These are phyloP conservation scores for Leptoclinus maculatus DNA, from an alignment of 2,797 vertebrate species.

Conservation along the genomic window DNA sequence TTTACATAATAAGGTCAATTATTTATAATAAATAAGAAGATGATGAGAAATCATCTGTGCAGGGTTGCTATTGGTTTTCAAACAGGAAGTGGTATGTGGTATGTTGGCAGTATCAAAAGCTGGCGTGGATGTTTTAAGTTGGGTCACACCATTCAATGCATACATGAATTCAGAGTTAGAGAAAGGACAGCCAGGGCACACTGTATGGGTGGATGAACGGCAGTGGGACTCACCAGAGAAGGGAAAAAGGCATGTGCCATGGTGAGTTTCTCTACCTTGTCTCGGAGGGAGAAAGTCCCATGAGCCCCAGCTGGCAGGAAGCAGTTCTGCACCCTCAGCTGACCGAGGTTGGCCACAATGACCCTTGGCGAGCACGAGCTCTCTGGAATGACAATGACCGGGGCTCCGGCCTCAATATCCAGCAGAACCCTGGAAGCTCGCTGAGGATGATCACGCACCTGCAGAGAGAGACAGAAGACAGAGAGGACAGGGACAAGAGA, in stretches of 20 bases:
- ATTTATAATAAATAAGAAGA: neutral
- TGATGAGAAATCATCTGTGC: neutral
- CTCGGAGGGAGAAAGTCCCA: conserved; percentile 92
- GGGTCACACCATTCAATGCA: conserved; percentile 34
- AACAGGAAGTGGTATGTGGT: neutral
- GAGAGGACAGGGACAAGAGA: neutral
- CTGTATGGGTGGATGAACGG: neutral
- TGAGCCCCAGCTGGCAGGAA: conserved; percentile 89
- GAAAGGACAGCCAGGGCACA: neutral
- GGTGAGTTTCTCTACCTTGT: conserved; percentile 93
- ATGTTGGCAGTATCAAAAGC: neutral
- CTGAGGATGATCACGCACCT: conserved; percentile 95
- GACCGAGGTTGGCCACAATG: conserved; percentile 96
- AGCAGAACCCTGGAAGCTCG: conserved; percentile 90
- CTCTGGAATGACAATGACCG: conserved; percentile 96
- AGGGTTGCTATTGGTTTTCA: neutral
- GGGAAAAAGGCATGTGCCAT: conserved; percentile 87
- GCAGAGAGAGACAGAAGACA: neutral
- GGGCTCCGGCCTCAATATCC: conserved; percentile 95
- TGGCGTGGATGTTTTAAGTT: neutral
- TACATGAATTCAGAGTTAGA: conserved; percentile 43
- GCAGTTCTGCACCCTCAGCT: conserved; percentile 92
- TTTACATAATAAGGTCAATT: neutral
- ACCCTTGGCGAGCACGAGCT: conserved; percentile 91
- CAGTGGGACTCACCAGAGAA: conserved; percentile 84